These are phyloP conservation scores for Chydorus sphaericus DNA, from an alignment of 2,888 invertebrate genomes.

Conservation along the genomic window DNA sequence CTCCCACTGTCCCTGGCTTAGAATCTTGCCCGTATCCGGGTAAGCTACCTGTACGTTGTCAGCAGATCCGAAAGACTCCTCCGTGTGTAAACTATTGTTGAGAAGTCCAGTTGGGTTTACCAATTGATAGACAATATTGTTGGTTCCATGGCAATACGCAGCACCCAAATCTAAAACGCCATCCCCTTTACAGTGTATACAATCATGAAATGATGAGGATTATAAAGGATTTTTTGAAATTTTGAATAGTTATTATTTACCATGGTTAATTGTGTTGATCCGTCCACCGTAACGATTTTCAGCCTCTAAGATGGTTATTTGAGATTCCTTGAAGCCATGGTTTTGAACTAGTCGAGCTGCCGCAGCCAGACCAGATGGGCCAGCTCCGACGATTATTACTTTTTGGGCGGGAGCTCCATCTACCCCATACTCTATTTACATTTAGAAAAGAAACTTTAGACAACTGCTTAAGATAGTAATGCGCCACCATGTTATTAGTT, in stretches of 20 bases:
- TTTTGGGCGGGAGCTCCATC: too few species aligned
- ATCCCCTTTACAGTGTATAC: neutral
- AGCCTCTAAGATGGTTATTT: constrained; percentile 67
- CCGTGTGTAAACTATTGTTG: neutral
- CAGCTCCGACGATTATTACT: constrained; percentile 56
- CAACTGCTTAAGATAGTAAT: too few species aligned
- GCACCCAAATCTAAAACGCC: constrained; percentile 60
- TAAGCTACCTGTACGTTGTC: constrained; percentile 11
- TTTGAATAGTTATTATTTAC: constrained; percentile 26
- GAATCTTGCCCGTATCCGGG: constrained; percentile 4
- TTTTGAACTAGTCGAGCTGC: constrained; percentile 68
- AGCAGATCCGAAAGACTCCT: constrained; percentile 6
- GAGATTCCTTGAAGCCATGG: constrained; percentile 43
- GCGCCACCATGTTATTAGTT: too few species aligned
- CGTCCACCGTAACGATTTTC: constrained; percentile 67
- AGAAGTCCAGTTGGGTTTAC: constrained; percentile 4
- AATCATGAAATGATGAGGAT: too few species aligned
- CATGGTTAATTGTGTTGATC: constrained; percentile 57
- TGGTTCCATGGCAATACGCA: constrained; percentile 84
- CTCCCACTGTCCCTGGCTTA: neutral
- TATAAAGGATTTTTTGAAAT: too few species aligned
- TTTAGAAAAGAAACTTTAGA: too few species aligned
- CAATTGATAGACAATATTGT: constrained; percentile 66
- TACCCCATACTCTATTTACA: too few species aligned
- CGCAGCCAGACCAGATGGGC: constrained; percentile 70